These are phyloP conservation scores for Gymnocephalus cernua DNA, from an alignment of 2,113 vertebrate species.

Conservation along the genomic window DNA sequence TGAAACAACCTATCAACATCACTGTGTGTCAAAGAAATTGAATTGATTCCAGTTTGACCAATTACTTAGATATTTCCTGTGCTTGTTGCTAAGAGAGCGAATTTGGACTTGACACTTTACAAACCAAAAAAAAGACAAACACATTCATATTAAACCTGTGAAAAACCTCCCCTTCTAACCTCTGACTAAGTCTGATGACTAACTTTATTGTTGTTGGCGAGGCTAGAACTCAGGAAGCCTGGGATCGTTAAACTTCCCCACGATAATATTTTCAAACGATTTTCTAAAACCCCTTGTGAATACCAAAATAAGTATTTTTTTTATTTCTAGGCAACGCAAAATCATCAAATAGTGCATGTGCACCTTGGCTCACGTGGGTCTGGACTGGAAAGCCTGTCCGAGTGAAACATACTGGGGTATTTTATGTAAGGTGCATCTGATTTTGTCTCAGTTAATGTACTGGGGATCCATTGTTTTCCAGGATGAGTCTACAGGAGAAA, in stretches of 20 bases:
- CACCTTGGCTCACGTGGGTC: neutral
- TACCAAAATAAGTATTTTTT: conserved; percentile 61
- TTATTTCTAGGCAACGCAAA: conserved; percentile 62
- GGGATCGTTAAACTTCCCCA: conserved; percentile 82
- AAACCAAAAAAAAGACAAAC: conserved; percentile 20
- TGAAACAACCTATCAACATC: too few species aligned
- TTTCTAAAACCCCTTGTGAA: conserved; percentile 46
- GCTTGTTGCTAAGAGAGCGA: conserved; percentile 27
- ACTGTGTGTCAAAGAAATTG: neutral
- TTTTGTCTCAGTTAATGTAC: neutral
- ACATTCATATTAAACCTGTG: conserved; percentile 71
- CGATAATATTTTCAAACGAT: conserved; percentile 77
- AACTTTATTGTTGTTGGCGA: conserved; percentile 87
- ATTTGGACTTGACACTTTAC: neutral
- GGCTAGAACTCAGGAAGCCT: conserved; percentile 81
- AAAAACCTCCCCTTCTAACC: conserved; percentile 89
- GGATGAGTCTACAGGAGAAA: conserved; percentile 96
- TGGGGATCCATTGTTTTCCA: conserved; percentile 62
- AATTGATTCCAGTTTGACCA: neutral
- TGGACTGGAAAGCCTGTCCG: neutral
- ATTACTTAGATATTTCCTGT: neutral
- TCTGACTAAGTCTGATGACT: conserved; percentile 85
- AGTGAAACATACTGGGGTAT: neutral
- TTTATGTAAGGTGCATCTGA: neutral
- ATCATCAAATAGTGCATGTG: neutral